Base-by-base conservation (phyloP, 2,113 vertebrate genomes). In the Gadus macrocephalus region DNA sequence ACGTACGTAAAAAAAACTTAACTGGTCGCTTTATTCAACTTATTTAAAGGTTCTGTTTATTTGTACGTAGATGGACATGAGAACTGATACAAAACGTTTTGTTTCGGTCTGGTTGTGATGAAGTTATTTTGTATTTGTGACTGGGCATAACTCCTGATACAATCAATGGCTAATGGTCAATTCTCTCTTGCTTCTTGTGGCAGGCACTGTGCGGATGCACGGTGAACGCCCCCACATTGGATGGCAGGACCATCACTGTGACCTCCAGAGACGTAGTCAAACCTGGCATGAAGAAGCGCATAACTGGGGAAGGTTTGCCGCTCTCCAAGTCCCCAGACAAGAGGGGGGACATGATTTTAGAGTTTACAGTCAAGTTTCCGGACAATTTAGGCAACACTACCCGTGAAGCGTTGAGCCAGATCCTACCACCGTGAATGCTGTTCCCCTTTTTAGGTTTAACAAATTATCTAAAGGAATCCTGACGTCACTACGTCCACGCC, bases 201-300 rank as follows among this genome's bases (percentile, higher is more conserved):
- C 77, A 97, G 96, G 95, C 95, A 0, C 71, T 98, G n/a, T 98
- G 96, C 66, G 96, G 96, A 49, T 96, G 94, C 84, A 92, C 94
- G 0, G 85, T 97, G 70, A 94, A 87, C 2, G 85, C 92, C 0
- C 96, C 95, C 3, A 98, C 95, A 0, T 86, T 98, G 81, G 95
- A 97, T 0, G 94, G 94, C 80, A 91, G 93, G 80, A 92, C 87
- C 82, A 89, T 96, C 78, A 93, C 94, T 1, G 88, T 97, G 42
- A 89, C 91, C 3, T 94, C 95, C 76, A 93, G 93, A 76, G 96
- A 98, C 22, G 85, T 98, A 31, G 92, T 98, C 79, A 93, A 92
- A 76, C 96, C 96, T 0, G 95, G 95, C 31, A 94, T 89, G 79
- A 93, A 94, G 70, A 92, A 94, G 66, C 93, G 94, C 53, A 89